These are phyloP conservation scores for Ammodytes marinus DNA, from an alignment of 2,113 vertebrate species.

Conservation along the genomic window DNA sequence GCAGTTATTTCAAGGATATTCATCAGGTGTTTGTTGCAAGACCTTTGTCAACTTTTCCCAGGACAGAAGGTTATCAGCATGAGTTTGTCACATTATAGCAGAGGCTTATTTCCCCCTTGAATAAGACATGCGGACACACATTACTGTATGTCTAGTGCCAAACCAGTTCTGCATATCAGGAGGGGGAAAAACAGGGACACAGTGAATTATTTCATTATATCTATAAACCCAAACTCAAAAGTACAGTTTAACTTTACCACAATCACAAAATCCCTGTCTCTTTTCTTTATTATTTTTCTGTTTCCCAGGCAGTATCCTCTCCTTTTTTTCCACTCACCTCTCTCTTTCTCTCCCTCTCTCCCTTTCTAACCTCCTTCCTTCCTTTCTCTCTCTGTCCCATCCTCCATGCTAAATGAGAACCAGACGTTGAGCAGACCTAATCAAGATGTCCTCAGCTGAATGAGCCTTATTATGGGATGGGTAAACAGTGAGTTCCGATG, in stretches of 20 bases:
- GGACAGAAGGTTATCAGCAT: conserved; percentile 35
- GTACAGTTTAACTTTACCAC: background rate
- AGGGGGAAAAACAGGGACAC: background rate
- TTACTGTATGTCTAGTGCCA: background rate
- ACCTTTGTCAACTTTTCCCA: conserved; percentile 30
- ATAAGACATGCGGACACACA: conserved; percentile 4
- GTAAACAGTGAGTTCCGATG: conserved; percentile 82
- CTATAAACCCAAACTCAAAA: background rate
- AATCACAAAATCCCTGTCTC: background rate
- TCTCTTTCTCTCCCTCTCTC: conserved; percentile 28
- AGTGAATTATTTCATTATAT: background rate
- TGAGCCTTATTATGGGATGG: conserved; percentile 80
- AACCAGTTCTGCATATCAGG: background rate
- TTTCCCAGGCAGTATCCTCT: conserved; percentile 15
- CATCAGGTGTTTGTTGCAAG: conserved; percentile 22
- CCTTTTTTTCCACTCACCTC: conserved; percentile 30
- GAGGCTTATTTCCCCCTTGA: conserved; percentile 10
- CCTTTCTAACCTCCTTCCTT: conserved; percentile 14
- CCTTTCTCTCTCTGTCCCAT: conserved; percentile 50
- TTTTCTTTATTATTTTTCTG: conserved; percentile 5
- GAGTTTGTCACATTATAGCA: conserved; percentile 5
- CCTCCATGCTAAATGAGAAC: conserved; percentile 77
- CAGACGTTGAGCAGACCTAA: conserved; percentile 77
- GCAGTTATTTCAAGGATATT: conserved; percentile 29
- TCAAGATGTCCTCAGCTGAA: conserved; percentile 81